Percentiles rank a stretch among this genome's conserved stretches.
phyloP scores from a whole-genome alignment of 2,888 invertebrate species.

The Dryobotodes eremita region DNA sequence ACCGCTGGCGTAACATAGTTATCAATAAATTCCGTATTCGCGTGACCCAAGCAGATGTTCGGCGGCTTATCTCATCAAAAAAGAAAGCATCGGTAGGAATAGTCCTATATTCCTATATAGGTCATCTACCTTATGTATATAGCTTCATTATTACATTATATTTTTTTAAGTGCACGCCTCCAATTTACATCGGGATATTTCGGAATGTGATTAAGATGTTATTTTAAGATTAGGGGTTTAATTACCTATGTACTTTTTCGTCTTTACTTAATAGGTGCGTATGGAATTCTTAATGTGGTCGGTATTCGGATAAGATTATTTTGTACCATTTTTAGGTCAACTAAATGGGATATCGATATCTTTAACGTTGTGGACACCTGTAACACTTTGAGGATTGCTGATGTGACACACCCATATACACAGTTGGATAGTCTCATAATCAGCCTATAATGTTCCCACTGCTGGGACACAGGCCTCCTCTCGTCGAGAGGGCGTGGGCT shows the following conservation, averaged over 20 bases:
- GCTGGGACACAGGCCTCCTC: no score
- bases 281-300: not conserved
- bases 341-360: not conserved
- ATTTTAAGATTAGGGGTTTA: slow-evolving; percentile 42
- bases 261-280: slow-evolving; percentile 1
- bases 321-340: no score
- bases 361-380: slow-evolving; percentile 6
- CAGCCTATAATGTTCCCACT: no score
- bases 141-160: slow-evolving; percentile 33
- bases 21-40: slow-evolving; percentile 69
- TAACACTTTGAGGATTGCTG: not conserved
- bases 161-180: slow-evolving; percentile 28
- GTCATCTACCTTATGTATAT: slow-evolving; percentile 32
- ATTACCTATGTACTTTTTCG: slow-evolving; percentile 5
- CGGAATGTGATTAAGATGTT: slow-evolving; percentile 47
- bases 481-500: no score
- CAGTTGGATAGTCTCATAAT: not conserved
- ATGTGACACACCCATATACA: not conserved
- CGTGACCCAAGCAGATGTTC: slow-evolving; percentile 75
- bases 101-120: slow-evolving; percentile 62
- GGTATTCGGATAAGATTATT: slow-evolving; percentile 16
- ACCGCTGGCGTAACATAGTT: slow-evolving; percentile 36
- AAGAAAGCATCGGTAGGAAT: slow-evolving; percentile 66
- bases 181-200: slow-evolving; percentile 47
- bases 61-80: slow-evolving; percentile 68